These are phyloP conservation scores for Goniozus legneri DNA, from an alignment of 1,140 invertebrate species.

Conservation along the genomic window DNA sequence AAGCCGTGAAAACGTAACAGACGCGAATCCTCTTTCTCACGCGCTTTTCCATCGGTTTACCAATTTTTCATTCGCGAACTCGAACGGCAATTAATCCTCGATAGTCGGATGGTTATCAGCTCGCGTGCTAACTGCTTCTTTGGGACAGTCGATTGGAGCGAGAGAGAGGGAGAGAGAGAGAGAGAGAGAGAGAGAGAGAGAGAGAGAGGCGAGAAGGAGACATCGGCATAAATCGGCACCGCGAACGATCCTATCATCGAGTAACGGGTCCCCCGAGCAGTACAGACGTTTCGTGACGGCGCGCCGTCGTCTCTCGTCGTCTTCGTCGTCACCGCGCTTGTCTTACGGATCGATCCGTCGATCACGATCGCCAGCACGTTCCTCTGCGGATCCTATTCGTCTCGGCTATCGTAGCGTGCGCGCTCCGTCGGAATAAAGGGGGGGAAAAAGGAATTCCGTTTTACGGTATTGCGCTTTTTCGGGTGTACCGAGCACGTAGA, in stretches of 20 bases:
- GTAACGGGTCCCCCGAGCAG: conserved; percentile 37
- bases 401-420: conserved; percentile 28
- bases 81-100: too few species aligned
- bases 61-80: too few species aligned
- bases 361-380: conserved; percentile 37
- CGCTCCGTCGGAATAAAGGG: too few species aligned
- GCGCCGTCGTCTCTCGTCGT: conserved; percentile 20
- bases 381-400: conserved; percentile 19
- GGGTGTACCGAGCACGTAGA: conserved; percentile 3
- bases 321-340: conserved; percentile 26
- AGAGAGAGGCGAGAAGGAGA: conserved; percentile 28
- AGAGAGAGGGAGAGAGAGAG: too few species aligned
- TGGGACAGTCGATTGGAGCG: conserved; percentile 18
- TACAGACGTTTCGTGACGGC: conserved; percentile 44
- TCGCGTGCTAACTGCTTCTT: conserved; percentile 32
- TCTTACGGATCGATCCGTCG: conserved; percentile 22
- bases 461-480: conserved; percentile 25
- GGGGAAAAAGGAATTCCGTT: conserved; percentile 27
- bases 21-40: too few species aligned
- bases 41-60: too few species aligned
- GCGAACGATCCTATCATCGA: conserved; percentile 41
- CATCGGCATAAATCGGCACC: conserved; percentile 15
- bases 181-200: conserved; percentile 19
- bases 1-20: too few species aligned
- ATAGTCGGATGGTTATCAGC: conserved; percentile 20